Evolutionary conservation across 35 echinoderm and acorn worm species (phyloP), one percentile per base, ranked within the genome.

Genomic region (Ophioderma brevispina): DNA sequence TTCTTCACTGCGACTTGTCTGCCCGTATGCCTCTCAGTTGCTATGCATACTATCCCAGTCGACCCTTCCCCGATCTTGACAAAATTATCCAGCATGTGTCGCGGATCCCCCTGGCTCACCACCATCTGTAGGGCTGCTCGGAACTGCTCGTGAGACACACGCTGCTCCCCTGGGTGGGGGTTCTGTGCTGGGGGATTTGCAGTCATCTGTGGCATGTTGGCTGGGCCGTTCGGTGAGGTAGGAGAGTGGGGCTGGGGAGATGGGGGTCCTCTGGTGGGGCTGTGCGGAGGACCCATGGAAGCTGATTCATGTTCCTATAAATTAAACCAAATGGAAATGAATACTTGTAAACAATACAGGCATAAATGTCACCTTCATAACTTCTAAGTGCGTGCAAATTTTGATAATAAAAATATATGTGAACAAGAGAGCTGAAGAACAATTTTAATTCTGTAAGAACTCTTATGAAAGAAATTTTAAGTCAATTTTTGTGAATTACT

Each of bases 21-120:
- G 8, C 94, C 94, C 3, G 87, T 91, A 23, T 64, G 33, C 13
- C 80, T 40, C 87, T 99, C 97, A 23, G 97, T 99, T 25, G 97
- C 97, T 10, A 99, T 95, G 42, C 97, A 99, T 18, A 99, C 97
- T 34, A 99, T 99, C 21, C 97, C 97, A 17, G 97, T 99, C 1
- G 97, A 99, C 19, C 97, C 97, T 39, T 99, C 97, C 23, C 97
- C 97, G 39, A 99, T 99, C 83, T 99, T 99, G n/a, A 99, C 94
- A 95, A 99, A 99, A 34, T 99, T 95, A 30, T 93, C 90, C 76
- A 95, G 75, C 36, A 59, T 90, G 25, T 37, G 36, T 25, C 86
- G 89, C 13, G 97, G 97, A 78, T 99, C 97, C 11, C 94, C 93
- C 40, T 90, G 97, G 37, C 87, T 99, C 64, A 99, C 97, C 13